Percentiles rank a stretch among this genome's conserved stretches.
These are phyloP conservation scores for Latheticus oryzae DNA, from an alignment of 2,888 invertebrate species.

Conservation along the genomic window DNA sequence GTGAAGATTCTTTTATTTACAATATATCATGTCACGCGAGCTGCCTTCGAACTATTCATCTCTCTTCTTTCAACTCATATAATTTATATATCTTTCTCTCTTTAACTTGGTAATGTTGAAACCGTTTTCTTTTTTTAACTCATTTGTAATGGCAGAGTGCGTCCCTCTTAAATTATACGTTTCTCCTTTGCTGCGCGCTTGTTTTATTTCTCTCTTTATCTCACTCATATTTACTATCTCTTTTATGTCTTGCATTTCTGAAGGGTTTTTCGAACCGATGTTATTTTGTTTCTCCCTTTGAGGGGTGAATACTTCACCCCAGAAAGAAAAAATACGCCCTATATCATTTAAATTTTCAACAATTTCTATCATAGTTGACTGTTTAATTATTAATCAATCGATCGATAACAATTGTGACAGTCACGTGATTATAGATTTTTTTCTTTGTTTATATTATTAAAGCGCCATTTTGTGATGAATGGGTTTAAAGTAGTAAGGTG, in stretches of 20 bases:
- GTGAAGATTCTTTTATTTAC: conserved; percentile 48
- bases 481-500: conserved; percentile 21
- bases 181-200: conserved; percentile 50
- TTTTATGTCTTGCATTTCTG: conserved; percentile 9
- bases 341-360: conserved; percentile 23
- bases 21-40: conserved; percentile 53
- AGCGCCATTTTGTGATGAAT: conserved; percentile 32
- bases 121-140: conserved; percentile 52
- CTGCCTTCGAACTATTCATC: conserved; percentile 34
- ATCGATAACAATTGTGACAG: conserved; percentile 20
- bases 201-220: conserved; percentile 45
- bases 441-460: conserved; percentile 10
- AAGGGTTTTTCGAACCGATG: conserved; percentile 31
- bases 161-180: conserved; percentile 56
- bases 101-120: conserved; percentile 21
- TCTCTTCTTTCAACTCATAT: conserved; percentile 31
- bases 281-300: conserved; percentile 34
- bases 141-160: conserved; percentile 54
- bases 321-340: background rate
- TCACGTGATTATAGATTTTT: conserved; percentile 15
- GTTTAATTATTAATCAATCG: conserved; percentile 19
- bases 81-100: conserved; percentile 9
- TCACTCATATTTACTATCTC: conserved; percentile 34
- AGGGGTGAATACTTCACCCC: conserved; percentile 24
- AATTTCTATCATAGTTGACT: conserved; percentile 13